These are phyloP conservation scores for Habropoda laboriosa DNA, from an alignment of 1,140 invertebrate species.

Conservation along the genomic window DNA sequence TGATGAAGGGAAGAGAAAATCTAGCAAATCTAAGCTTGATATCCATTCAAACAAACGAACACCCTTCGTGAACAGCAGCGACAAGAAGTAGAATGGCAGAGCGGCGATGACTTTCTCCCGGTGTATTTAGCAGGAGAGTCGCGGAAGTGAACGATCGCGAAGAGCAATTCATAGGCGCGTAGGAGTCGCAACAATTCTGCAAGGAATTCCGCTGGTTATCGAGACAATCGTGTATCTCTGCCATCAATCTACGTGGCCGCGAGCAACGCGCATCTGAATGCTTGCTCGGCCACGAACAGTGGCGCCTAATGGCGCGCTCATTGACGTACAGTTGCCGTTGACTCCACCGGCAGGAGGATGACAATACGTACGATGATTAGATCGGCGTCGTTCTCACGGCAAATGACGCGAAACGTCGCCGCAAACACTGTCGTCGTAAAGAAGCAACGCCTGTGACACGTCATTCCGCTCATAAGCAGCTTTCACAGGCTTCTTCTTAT, in stretches of 20 bases:
- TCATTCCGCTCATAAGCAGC: conserved; percentile 8
- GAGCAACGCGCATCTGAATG: conserved; percentile 54
- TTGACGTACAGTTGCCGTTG: conserved; percentile 41
- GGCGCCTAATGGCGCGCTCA: conserved; percentile 69
- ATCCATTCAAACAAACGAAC: conserved; percentile 22
- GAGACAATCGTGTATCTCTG: conserved; percentile 57
- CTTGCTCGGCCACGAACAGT: conserved; percentile 61
- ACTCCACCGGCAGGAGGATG: conserved; percentile 17
- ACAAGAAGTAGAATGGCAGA: not conserved
- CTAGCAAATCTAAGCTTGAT: not conserved
- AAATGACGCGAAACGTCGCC: conserved; percentile 67
- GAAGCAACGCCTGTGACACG: not conserved
- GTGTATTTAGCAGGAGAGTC: conserved; percentile 18
- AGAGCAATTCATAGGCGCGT: conserved; percentile 22
- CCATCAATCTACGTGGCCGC: conserved; percentile 60
- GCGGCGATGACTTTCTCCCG: conserved; percentile 32
- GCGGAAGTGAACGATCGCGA: conserved; percentile 15
- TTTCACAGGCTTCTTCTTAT: not conserved
- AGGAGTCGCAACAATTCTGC: conserved; percentile 49
- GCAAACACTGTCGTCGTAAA: conserved; percentile 6
- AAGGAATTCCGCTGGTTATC: conserved; percentile 52
- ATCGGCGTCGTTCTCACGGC: conserved; percentile 65
- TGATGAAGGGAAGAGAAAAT: conserved; percentile 9
- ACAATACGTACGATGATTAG: conserved; percentile 74
- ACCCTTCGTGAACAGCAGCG: not conserved